Evolutionary conservation across 1,140 invertebrate genomes (phyloP).

Genomic region (Saccostrea echinata): DNA sequence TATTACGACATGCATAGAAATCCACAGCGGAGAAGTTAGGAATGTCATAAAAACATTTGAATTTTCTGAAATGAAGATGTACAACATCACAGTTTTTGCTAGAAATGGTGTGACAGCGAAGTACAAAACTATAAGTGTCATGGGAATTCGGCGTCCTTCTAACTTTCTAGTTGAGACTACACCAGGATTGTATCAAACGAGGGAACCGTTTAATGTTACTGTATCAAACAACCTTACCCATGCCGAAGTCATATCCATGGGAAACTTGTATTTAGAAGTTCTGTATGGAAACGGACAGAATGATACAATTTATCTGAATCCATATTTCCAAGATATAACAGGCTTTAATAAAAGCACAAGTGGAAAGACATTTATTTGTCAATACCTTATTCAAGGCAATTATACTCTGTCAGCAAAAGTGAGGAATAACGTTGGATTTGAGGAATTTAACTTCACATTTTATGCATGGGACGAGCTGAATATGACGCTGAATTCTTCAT

Average conservation of each 20-base stretch:
- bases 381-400: conserved; percentile 37
- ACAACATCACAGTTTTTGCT: conserved; percentile 38
- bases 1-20: conserved; percentile 26
- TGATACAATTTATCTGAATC: conserved; percentile 9
- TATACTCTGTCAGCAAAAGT: conserved; percentile 30
- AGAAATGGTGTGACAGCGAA: conserved; percentile 9
- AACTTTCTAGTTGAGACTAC: conserved; percentile 36
- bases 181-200: neutral
- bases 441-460: conserved; percentile 30
- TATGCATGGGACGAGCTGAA: conserved; percentile 36
- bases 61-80: conserved; percentile 5
- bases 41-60: neutral
- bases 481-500: neutral
- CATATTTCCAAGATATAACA: neutral
- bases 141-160: neutral
- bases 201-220: neutral
- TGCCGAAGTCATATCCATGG: neutral
- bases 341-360: neutral
- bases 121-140: conserved; percentile 11
- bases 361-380: neutral
- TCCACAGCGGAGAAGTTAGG: neutral
- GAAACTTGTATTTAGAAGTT: conserved; percentile 26
- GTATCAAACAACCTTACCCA: conserved; percentile 1
- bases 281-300: conserved; percentile 37
- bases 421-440: conserved; percentile 6